Percentiles rank a stretch among this genome's conserved stretches.
phyloP scores from a whole-genome alignment of 2,888 invertebrate species.

The Chloroclysta siterata region DNA sequence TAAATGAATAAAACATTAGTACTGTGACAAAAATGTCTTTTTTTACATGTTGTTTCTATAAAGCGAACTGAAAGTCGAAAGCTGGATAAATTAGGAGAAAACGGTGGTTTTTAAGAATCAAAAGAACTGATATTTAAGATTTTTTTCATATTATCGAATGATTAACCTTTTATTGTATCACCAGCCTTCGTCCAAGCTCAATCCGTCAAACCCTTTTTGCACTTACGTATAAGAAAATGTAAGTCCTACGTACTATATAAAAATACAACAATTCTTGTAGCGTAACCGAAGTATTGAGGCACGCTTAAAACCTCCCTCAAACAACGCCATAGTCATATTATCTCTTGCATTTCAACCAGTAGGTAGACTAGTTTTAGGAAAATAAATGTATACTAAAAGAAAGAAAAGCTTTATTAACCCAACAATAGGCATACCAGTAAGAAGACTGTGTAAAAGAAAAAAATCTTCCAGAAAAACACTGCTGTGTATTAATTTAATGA shows the following conservation, averaged over 20 bases:
- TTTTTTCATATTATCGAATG: constrained; percentile 22
- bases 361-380: too few species aligned
- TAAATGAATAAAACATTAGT: constrained; percentile 67
- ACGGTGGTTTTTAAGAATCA: not conserved
- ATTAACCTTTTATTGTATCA: constrained; percentile 44
- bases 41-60: constrained; percentile 24
- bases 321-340: not conserved
- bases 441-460: too few species aligned
- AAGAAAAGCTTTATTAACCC: too few species aligned
- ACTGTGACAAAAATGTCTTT: constrained; percentile 47
- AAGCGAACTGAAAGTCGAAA: constrained; percentile 46
- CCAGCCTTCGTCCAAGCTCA: constrained; percentile 56
- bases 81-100: constrained; percentile 19
- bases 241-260: constrained; percentile 77
- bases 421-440: too few species aligned
- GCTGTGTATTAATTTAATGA: too few species aligned
- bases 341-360: too few species aligned
- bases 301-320: constrained; percentile 30
- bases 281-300: constrained; percentile 56
- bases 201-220: constrained; percentile 48
- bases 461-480: too few species aligned
- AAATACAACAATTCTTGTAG: constrained; percentile 78
- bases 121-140: constrained; percentile 6
- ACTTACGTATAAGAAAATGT: constrained; percentile 57
- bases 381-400: too few species aligned